Conservation (phyloP, 2,888 invertebrate genomes). For the Athetis lepigone region DNA sequence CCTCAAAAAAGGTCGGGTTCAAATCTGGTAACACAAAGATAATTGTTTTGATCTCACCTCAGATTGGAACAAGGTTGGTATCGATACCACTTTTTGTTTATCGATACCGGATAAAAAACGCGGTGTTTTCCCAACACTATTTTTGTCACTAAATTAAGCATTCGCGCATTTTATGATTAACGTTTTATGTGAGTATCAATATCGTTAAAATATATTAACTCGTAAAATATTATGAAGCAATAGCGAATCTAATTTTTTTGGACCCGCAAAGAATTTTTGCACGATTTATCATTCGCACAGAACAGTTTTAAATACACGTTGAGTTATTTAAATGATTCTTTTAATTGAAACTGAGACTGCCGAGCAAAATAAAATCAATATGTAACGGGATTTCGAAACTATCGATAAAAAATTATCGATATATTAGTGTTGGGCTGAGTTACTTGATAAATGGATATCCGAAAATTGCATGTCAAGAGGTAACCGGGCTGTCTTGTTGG, state of each 20-base stretch:
- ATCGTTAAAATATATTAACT: conserved; percentile 25
- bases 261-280: conserved; percentile 18
- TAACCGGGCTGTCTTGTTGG: conserved; percentile 82
- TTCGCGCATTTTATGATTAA: conserved; percentile 38
- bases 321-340: conserved; percentile 41
- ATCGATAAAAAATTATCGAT: conserved; percentile 62
- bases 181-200: conserved; percentile 25
- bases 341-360: conserved; percentile 62
- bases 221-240: conserved; percentile 21
- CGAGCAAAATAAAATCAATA: conserved; percentile 58
- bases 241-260: conserved; percentile 21
- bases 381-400: no score
- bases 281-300: conserved; percentile 46
- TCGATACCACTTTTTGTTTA: conserved; percentile 48
- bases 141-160: conserved; percentile 45
- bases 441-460: conserved; percentile 85
- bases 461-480: conserved; percentile 89
- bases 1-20: conserved; percentile 77
- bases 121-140: conserved; percentile 57
- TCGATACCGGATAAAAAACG: conserved; percentile 49
- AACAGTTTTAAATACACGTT: conserved; percentile 48
- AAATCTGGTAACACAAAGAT: conserved; percentile 82
- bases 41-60: conserved; percentile 85
- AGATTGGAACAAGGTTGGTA: conserved; percentile 65
- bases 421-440: conserved; percentile 65